These are phyloP conservation scores for Amazona guildingii DNA, from an alignment of 2,113 vertebrate genomes.

Conservation along the genomic window DNA sequence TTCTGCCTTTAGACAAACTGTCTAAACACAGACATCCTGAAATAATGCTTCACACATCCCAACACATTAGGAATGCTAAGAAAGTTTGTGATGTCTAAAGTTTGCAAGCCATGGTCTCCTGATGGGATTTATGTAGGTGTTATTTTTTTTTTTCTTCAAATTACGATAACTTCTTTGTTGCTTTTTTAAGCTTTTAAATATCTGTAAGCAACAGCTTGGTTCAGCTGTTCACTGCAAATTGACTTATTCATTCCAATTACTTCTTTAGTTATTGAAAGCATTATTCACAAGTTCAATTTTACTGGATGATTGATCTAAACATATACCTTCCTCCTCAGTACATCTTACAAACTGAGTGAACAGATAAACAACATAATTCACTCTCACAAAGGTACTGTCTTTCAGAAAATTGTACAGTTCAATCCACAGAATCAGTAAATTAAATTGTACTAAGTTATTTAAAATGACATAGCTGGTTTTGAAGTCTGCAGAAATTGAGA, in stretches of 20 bases:
- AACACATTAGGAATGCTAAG: background rate
- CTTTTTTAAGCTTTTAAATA: background rate
- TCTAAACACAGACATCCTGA: background rate
- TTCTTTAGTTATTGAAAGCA: background rate
- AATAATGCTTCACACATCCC: background rate
- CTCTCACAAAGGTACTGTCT: background rate
- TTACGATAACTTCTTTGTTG: background rate
- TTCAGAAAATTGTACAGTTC: background rate
- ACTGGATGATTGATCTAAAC: background rate
- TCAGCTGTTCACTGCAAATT: background rate
- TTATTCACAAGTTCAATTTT: background rate
- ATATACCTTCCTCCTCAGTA: background rate
- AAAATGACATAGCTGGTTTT: background rate
- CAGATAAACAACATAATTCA: background rate
- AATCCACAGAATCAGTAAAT: background rate
- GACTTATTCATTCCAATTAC: background rate
- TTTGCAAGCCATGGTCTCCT: background rate
- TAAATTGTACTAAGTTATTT: background rate
- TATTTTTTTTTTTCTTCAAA: background rate
- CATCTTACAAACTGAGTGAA: background rate
- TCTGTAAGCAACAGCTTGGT: background rate
- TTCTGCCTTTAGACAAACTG: background rate
- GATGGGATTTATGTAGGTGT: background rate
- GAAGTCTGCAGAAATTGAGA: background rate
- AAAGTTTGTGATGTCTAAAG: background rate